Percentiles rank a stretch among this genome's conserved stretches.
Evolutionary conservation across 1,140 invertebrate species (phyloP).

Genomic region (Neodiprion pinetum): DNA sequence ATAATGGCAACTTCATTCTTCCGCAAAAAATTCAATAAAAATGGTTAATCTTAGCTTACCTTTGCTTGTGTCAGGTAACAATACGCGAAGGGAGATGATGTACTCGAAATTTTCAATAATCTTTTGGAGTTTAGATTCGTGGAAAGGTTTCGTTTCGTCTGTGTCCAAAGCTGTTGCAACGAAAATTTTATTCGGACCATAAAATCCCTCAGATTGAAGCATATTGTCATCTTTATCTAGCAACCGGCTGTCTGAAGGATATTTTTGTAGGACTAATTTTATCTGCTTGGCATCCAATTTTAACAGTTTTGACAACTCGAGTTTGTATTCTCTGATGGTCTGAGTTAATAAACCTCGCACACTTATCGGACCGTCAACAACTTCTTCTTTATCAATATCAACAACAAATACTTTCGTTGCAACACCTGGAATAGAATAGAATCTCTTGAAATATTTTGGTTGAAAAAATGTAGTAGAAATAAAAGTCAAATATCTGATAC

Average conservation of each 20-base stretch:
- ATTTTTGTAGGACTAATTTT: constrained; percentile 62
- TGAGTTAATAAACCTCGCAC: constrained; percentile 67
- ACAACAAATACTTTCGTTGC: constrained; percentile 71
- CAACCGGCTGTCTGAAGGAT: constrained; percentile 59
- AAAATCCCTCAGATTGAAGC: constrained; percentile 63
- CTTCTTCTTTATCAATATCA: constrained; percentile 66
- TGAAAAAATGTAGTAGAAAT: constrained; percentile 18
- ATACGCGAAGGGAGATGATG: constrained; percentile 68
- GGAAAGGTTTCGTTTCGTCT: constrained; percentile 48
- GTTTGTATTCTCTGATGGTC: constrained; percentile 69
- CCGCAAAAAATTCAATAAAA: constrained; percentile 1
- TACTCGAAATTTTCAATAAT: constrained; percentile 66
- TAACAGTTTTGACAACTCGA: constrained; percentile 62
- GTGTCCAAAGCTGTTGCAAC: constrained; percentile 41
- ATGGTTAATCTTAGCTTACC: constrained; percentile 46
- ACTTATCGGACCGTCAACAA: constrained; percentile 69
- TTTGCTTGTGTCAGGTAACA: constrained; percentile 67
- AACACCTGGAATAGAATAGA: constrained; percentile 55
- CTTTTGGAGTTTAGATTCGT: constrained; percentile 53
- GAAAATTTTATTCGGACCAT: constrained; percentile 64
- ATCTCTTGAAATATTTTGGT: constrained; percentile 17
- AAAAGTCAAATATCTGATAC: constrained; percentile 15
- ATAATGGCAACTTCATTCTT: constrained; percentile 23
- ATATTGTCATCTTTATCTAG: constrained; percentile 61
- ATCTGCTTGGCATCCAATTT: constrained; percentile 59